phyloP scores from a whole-genome alignment of 2,888 invertebrate species.

The Microplitis deprimator region DNA sequence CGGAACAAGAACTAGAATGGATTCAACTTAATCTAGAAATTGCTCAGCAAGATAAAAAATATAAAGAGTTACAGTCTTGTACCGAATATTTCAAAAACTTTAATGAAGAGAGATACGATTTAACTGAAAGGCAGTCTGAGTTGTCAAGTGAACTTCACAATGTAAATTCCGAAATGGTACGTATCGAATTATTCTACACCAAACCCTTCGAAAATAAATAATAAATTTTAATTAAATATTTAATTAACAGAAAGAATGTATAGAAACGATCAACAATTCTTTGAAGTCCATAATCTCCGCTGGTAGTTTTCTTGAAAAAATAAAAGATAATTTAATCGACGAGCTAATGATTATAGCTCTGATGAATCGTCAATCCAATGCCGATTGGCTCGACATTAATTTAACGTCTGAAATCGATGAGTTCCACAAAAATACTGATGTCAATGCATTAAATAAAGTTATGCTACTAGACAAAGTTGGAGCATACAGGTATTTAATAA shows the following conservation, averaged over 20 bases:
- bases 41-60: background rate
- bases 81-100: background rate
- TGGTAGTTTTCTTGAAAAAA: constrained; percentile 7
- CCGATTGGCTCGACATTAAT: constrained; percentile 19
- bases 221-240: background rate
- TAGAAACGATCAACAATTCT: constrained; percentile 16
- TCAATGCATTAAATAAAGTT: constrained; percentile 63
- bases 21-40: constrained; percentile 8
- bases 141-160: constrained; percentile 25
- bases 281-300: constrained; percentile 12
- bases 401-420: constrained; percentile 26
- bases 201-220: no score
- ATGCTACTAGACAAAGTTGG: constrained; percentile 61
- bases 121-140: constrained; percentile 18
- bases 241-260: constrained; percentile 13
- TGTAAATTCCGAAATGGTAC: constrained; percentile 22
- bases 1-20: background rate
- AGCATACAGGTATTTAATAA: constrained; percentile 55
- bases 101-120: background rate
- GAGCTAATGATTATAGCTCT: background rate
- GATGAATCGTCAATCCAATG: constrained; percentile 4
- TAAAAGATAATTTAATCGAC: constrained; percentile 24
- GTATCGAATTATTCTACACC: background rate
- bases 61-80: background rate
- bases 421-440: constrained; percentile 30